Conservation (phyloP, 1,140 invertebrate species). For the Brachionus paranguensis region DNA sequence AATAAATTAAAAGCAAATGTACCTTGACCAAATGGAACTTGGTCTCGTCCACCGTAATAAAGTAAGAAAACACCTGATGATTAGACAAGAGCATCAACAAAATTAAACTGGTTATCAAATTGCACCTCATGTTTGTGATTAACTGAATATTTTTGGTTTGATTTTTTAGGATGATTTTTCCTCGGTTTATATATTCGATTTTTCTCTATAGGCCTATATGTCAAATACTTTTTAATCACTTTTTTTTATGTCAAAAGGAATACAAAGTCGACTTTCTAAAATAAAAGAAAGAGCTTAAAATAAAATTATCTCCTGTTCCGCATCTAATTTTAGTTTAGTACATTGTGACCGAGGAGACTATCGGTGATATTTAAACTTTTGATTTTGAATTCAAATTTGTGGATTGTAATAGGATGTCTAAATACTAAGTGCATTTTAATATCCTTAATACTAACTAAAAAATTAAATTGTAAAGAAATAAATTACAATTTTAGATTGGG, state of each 20-base stretch:
- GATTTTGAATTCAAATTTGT: not conserved
- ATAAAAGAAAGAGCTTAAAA: slow-evolving; percentile 8
- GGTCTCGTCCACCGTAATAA: slow-evolving; percentile 37
- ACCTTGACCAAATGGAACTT: slow-evolving; percentile 39
- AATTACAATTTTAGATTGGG: not conserved
- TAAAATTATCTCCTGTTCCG: slow-evolving; percentile 6
- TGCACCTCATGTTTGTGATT: not conserved
- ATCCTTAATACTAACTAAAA: slow-evolving; percentile 14
- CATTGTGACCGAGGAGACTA: not conserved
- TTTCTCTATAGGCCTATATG: not conserved
- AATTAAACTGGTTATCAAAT: not conserved
- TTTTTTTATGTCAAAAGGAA: slow-evolving; percentile 4
- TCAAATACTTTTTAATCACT: slow-evolving; percentile 26
- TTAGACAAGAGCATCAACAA: not conserved
- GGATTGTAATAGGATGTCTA: slow-evolving; percentile 1
- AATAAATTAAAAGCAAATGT: not conserved
- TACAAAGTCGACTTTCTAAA: not conserved
- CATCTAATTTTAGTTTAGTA: not conserved
- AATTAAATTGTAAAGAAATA: slow-evolving; percentile 23
- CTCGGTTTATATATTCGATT: not conserved
- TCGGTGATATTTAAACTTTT: slow-evolving; percentile 10
- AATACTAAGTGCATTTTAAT: slow-evolving; percentile 21
- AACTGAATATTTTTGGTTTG: not conserved
- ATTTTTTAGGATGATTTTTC: not conserved
- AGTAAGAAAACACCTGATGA: not conserved